Conservation (phyloP, 2,888 invertebrate species). For the Cantharis rustica region DNA sequence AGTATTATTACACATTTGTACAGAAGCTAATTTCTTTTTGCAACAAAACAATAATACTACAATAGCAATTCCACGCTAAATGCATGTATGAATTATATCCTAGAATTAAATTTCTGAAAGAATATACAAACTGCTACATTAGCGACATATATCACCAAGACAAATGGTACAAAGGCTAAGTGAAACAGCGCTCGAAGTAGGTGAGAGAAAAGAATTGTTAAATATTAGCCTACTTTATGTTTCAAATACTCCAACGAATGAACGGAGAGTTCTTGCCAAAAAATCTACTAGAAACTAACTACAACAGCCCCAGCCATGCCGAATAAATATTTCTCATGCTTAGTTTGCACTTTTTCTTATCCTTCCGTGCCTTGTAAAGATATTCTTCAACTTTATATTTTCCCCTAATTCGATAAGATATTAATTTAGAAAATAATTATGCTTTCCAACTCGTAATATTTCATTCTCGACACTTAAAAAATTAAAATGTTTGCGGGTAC, state of each 20-base stretch:
- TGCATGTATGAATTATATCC: conserved; percentile 31
- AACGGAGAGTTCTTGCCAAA: conserved; percentile 30
- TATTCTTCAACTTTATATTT: conserved; percentile 4
- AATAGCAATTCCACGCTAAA: conserved; percentile 14
- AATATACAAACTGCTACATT: conserved; percentile 39
- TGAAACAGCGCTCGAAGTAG: conserved; percentile 46
- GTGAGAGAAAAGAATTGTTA: conserved; percentile 46
- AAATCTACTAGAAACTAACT: conserved; percentile 13
- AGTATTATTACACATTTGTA: background rate
- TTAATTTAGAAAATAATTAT: conserved; percentile 11
- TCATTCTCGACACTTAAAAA: background rate
- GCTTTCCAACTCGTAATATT: conserved; percentile 2
- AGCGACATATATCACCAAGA: conserved; percentile 43
- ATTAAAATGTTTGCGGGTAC: background rate
- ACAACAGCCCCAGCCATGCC: conserved; percentile 31
- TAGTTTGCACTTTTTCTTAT: conserved; percentile 31
- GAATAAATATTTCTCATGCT: conserved; percentile 34
- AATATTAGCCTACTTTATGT: conserved; percentile 33
- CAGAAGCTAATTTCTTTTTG: background rate
- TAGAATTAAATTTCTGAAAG: conserved; percentile 34
- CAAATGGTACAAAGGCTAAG: conserved; percentile 40
- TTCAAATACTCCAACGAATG: conserved; percentile 28
- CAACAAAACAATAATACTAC: background rate
- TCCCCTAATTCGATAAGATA: conserved; percentile 11
- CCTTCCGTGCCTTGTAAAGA: conserved; percentile 4